Conservation (phyloP, 2,113 vertebrate genomes). For the Alethe castanea region DNA sequence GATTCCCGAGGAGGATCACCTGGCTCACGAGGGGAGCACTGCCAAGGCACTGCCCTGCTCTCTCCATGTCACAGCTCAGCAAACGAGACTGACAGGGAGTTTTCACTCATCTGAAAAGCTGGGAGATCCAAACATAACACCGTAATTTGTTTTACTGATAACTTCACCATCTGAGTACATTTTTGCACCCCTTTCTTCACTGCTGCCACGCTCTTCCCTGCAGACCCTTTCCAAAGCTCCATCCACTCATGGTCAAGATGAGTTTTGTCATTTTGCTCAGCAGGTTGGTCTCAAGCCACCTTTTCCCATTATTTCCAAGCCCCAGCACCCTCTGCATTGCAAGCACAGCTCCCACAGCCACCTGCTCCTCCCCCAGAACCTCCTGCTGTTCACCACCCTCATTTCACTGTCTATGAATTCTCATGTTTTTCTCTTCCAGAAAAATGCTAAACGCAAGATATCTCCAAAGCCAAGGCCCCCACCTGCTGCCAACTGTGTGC, state of each 20-base stretch:
- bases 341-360: background rate
- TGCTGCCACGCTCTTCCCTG: background rate
- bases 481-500: slow-evolving; percentile 78
- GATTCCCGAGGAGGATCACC: background rate
- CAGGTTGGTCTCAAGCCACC: background rate
- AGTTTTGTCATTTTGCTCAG: background rate
- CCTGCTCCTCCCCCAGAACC: background rate
- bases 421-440: slow-evolving; percentile 44
- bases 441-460: slow-evolving; percentile 8
- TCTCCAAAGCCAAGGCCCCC: slow-evolving; percentile 28
- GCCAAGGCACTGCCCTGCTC: background rate
- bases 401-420: background rate
- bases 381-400: rapidly evolving
- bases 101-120: background rate
- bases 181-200: background rate
- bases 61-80: background rate
- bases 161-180: background rate
- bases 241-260: background rate
- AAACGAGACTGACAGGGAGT: background rate
- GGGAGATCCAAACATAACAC: background rate
- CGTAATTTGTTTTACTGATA: background rate
- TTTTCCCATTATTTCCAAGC: background rate
- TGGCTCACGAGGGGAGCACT: rapidly evolving
- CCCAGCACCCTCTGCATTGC: background rate
- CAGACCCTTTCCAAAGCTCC: background rate